These are phyloP conservation scores for Hyles lineata DNA, from an alignment of 2,888 invertebrate genomes.

Conservation along the genomic window DNA sequence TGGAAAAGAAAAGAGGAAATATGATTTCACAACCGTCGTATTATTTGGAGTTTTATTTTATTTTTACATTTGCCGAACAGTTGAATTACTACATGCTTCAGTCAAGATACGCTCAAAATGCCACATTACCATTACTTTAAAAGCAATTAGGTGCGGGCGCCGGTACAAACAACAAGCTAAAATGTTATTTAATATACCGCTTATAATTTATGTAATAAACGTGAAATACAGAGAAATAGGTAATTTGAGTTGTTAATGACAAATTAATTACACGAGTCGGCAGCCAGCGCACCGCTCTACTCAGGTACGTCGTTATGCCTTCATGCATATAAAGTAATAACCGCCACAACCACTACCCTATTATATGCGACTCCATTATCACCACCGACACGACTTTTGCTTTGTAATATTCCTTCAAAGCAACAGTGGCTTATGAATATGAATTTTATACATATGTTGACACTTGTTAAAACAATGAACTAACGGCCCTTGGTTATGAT, in stretches of 20 bases:
- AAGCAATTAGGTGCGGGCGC: not conserved
- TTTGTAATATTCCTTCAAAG: not conserved
- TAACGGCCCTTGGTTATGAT: too few species aligned
- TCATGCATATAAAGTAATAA: conserved; percentile 76
- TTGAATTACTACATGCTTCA: not conserved
- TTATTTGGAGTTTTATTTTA: too few species aligned
- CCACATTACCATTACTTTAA: conserved; percentile 7
- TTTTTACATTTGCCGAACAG: too few species aligned
- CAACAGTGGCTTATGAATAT: not conserved
- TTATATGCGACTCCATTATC: conserved; percentile 51
- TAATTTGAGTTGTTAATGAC: conserved; percentile 58
- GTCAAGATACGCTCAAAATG: not conserved
- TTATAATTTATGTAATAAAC: conserved; percentile 25
- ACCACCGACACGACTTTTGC: not conserved
- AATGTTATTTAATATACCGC: conserved; percentile 18
- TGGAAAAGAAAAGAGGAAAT: too few species aligned
- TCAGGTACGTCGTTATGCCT: conserved; percentile 63
- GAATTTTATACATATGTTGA: not conserved
- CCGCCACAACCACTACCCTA: conserved; percentile 59
- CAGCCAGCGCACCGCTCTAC: conserved; percentile 51
- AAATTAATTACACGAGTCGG: conserved; percentile 68
- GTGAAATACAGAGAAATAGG: conserved; percentile 42
- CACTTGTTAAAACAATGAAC: not conserved
- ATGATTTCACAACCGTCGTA: too few species aligned
- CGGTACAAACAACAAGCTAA: conserved; percentile 4